Percentiles rank a stretch among this genome's conserved stretches.
These are phyloP conservation scores for Tricholauxania praeusta DNA, from an alignment of 2,888 invertebrate species.

Conservation along the genomic window DNA sequence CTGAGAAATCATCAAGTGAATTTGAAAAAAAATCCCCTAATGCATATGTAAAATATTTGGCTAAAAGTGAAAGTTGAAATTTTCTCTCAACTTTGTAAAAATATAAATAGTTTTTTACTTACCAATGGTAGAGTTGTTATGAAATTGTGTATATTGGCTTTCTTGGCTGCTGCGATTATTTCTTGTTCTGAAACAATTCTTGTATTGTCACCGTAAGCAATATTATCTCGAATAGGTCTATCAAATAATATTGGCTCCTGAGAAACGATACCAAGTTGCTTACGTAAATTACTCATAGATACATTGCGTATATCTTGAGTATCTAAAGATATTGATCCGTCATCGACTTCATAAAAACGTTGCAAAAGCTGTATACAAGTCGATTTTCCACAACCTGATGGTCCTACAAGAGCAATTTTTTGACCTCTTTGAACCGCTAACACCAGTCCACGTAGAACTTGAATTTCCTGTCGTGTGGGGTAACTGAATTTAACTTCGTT, in stretches of 20 bases:
- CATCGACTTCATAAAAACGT: constrained; percentile 83
- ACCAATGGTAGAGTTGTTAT: constrained; percentile 82
- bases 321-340: constrained; percentile 75
- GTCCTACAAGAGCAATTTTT: constrained; percentile 82
- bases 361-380: constrained; percentile 87
- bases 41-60: no score
- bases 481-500: constrained; percentile 79
- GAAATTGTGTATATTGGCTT: constrained; percentile 90
- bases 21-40: no score
- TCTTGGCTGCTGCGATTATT: constrained; percentile 81
- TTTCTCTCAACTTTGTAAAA: no score
- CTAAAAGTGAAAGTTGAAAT: no score
- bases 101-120: constrained; percentile 40
- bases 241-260: constrained; percentile 95
- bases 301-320: constrained; percentile 69
- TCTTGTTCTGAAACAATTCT: constrained; percentile 77
- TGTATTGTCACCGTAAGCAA: constrained; percentile 89
- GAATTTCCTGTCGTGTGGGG: constrained; percentile 79
- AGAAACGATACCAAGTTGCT: constrained; percentile 88
- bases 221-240: constrained; percentile 88
- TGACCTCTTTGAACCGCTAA: constrained; percentile 75
- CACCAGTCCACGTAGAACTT: constrained; percentile 76
- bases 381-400: constrained; percentile 91
- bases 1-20: no score
- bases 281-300: constrained; percentile 75